phyloP scores from a whole-genome alignment of 2,797 vertebrate genomes.

The Dendrocincla tyrannina region DNA sequence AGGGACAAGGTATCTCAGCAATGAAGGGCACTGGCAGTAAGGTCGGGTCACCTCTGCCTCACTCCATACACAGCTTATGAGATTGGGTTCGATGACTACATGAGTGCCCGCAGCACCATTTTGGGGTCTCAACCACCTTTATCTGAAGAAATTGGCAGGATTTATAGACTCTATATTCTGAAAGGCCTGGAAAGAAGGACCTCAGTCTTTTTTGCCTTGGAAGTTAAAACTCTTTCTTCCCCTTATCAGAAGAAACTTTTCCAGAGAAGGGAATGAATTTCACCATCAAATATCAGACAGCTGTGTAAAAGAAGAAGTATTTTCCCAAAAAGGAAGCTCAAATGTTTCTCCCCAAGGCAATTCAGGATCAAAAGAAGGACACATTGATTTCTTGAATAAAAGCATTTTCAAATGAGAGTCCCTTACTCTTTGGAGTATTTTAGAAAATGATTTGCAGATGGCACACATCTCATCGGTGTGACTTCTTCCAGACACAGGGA shows the following conservation, averaged over 20 bases:
- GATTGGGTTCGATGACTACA: not conserved
- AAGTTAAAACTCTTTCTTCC: constrained; percentile 21
- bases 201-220: not conserved
- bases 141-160: not conserved
- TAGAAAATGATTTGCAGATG: constrained; percentile 60
- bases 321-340: constrained; percentile 39
- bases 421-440: constrained; percentile 31
- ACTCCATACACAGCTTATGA: not conserved
- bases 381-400: constrained; percentile 42
- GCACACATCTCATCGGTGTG: not conserved
- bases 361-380: constrained; percentile 56
- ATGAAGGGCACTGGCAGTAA: accelerated
- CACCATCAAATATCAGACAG: constrained; percentile 1
- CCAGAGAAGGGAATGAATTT: constrained; percentile 24
- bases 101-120: not conserved
- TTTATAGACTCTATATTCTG: not conserved
- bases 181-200: not conserved
- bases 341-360: constrained; percentile 55
- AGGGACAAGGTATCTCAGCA: not conserved
- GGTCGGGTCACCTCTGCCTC: not conserved
- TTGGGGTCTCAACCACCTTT: not conserved
- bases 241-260: constrained; percentile 18
- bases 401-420: constrained; percentile 41
- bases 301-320: constrained; percentile 27
- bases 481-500: constrained; percentile 3